Percentiles rank a stretch among this genome's conserved stretches.
These are phyloP conservation scores for Drosophila formosana DNA, from an alignment of 2,888 invertebrate species.

Conservation along the genomic window DNA sequence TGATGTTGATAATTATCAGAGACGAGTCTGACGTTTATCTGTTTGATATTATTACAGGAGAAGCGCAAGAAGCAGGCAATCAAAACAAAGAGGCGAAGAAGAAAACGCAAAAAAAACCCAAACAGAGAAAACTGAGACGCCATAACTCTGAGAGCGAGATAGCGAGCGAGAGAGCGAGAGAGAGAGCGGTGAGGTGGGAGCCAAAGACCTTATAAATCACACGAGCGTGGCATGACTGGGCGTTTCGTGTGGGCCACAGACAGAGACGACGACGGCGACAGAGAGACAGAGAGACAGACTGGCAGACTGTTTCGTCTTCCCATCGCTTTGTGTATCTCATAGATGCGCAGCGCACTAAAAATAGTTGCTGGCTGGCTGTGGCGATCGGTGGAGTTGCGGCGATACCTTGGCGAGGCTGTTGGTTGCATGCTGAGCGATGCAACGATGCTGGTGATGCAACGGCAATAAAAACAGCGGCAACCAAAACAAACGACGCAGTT, in stretches of 20 bases:
- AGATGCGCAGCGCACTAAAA: conserved; percentile 68
- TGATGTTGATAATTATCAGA: conserved; percentile 40
- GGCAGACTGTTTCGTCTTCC: background rate
- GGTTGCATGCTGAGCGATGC: conserved; percentile 54
- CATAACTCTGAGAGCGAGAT: conserved; percentile 12
- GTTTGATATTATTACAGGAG: conserved; percentile 58
- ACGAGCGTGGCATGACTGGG: conserved; percentile 80
- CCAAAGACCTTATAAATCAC: conserved; percentile 81
- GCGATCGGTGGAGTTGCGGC: conserved; percentile 8
- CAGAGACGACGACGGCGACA: conserved; percentile 11
- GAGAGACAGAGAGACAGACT: conserved; percentile 3
- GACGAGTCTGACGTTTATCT: conserved; percentile 46
- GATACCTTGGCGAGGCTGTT: conserved; percentile 43
- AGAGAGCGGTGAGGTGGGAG: conserved; percentile 46
- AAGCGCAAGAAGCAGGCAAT: conserved; percentile 62
- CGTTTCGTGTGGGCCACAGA: conserved; percentile 58
- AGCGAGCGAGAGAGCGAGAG: conserved; percentile 21
- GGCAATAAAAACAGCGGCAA: conserved; percentile 45
- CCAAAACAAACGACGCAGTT: conserved; percentile 55
- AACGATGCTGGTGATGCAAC: conserved; percentile 72
- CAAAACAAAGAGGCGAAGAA: conserved; percentile 69
- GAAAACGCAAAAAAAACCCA: conserved; percentile 34
- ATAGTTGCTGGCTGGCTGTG: conserved; percentile 49
- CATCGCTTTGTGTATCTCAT: conserved; percentile 33
- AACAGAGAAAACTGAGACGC: conserved; percentile 45